phyloP scores from a whole-genome alignment of 2,888 invertebrate species.

The Exocentrus adspersus region DNA sequence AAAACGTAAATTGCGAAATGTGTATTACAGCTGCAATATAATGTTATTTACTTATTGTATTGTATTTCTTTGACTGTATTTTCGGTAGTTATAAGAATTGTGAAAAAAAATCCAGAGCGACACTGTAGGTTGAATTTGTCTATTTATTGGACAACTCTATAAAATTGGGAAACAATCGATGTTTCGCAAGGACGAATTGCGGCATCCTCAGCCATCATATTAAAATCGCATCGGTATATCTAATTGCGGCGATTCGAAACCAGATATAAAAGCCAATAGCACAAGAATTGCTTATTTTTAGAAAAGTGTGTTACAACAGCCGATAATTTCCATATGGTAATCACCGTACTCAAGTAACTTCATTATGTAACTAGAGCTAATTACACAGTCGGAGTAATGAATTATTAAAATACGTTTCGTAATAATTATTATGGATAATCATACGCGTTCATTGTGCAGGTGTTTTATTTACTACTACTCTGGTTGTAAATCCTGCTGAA shows the following conservation, averaged over 20 bases:
- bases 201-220: background rate
- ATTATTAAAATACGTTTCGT: conserved; percentile 42
- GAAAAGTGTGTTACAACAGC: conserved; percentile 35
- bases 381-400: conserved; percentile 43
- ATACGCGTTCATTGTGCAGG: conserved; percentile 32
- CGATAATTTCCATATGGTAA: conserved; percentile 37
- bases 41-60: too few species aligned
- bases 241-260: conserved; percentile 10
- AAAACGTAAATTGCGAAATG: too few species aligned
- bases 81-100: too few species aligned
- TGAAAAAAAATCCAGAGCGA: too few species aligned
- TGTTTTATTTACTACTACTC: conserved; percentile 29
- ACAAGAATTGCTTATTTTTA: conserved; percentile 33
- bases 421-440: conserved; percentile 37
- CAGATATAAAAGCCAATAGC: conserved; percentile 17
- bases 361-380: conserved; percentile 47
- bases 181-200: conserved; percentile 2
- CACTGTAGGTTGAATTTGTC: too few species aligned
- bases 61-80: too few species aligned
- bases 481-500: conserved; percentile 10
- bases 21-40: too few species aligned
- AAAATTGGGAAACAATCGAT: background rate
- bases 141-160: too few species aligned
- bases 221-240: conserved; percentile 10
- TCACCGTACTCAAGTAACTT: conserved; percentile 33